Base-by-base conservation (phyloP, 1,140 invertebrate species). In the Eriosoma lanigerum region DNA sequence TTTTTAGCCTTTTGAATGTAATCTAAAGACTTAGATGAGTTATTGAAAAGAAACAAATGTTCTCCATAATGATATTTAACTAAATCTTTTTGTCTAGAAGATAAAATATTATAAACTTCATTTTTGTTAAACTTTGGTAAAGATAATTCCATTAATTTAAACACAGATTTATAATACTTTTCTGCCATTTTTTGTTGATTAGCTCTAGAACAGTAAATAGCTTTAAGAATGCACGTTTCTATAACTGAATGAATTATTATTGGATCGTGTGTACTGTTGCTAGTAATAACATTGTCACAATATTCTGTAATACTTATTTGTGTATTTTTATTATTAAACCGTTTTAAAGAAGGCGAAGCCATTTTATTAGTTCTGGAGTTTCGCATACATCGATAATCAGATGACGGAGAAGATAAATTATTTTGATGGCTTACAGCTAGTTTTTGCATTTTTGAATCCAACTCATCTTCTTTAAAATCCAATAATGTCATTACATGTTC, bases 391-490 rank as follows among this genome's bases (percentile, higher is more conserved):
- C 56, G n/a, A 48, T 78, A 78, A 48, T 78, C 75, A 12, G 56
- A 78, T 0, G 29, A 29, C 12, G 75, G 75, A 60, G 75, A 78
- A 1, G 32, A 60, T 4, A 29, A 46, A 26, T 1, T 26, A 48
- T 46, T 60, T 62, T 56, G 6, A 62, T 62, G 19, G 19, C 21
- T 38, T 46, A 78, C 10, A 48, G 75, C 62, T 48, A 78, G n/a
- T 48, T 60, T 62, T 62, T 78, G 75, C 56, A 78, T 78, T 78
- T 78, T 78, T 29, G n/a, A 62, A 26, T 78, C 56, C 9, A 46
- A 56, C 1, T 78, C 56, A 46, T 78, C 75, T 62, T 78, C 75
- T 48, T 78, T 78, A 24, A 78, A 78, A 48, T 78, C 56, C 5
- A 78, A 21, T 62, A 78, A 26, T 5, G 56, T 78, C 75, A 78